A percentile compares a stretch with the other conserved stretches of the same genome.
Conservation (phyloP, 2,888 invertebrate species). For the Odontothrips loti region DNA sequence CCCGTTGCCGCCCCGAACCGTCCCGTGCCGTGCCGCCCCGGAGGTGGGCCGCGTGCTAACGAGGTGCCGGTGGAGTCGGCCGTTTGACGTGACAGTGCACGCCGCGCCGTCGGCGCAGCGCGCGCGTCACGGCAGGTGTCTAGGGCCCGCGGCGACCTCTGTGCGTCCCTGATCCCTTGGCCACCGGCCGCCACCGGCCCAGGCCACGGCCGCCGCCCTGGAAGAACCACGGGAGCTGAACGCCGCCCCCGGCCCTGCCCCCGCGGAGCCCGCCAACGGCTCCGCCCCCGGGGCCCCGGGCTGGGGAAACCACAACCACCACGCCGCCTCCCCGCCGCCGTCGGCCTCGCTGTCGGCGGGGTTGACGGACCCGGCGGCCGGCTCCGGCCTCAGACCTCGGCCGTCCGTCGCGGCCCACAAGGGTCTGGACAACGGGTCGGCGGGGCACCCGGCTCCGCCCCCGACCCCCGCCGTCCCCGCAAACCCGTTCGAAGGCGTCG, state of each 20-base stretch:
- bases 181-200: too few relatives aligned
- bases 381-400: not conserved
- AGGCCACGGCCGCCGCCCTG: conserved; percentile 11
- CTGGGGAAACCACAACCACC: conserved; percentile 17
- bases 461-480: not conserved
- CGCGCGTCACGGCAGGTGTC: not conserved
- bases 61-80: not conserved
- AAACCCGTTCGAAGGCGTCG: not conserved
- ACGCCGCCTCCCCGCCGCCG: not conserved
- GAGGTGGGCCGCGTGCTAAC: not conserved
- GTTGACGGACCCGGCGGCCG: not conserved
- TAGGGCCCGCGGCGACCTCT: not conserved
- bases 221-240: conserved; percentile 1
- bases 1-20: not conserved
- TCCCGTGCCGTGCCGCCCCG: not conserved
- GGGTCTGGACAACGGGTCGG: conserved; percentile 15
- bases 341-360: not conserved
- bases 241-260: not conserved
- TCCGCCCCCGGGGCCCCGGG: conserved; percentile 19
- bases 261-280: conserved; percentile 14
- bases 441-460: not conserved
- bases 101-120: not conserved
- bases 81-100: not conserved
- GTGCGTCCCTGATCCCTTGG: not conserved
- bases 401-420: not conserved